Base-by-base conservation (phyloP, 2,797 vertebrate species). In the Aphelocoma californica region DNA sequence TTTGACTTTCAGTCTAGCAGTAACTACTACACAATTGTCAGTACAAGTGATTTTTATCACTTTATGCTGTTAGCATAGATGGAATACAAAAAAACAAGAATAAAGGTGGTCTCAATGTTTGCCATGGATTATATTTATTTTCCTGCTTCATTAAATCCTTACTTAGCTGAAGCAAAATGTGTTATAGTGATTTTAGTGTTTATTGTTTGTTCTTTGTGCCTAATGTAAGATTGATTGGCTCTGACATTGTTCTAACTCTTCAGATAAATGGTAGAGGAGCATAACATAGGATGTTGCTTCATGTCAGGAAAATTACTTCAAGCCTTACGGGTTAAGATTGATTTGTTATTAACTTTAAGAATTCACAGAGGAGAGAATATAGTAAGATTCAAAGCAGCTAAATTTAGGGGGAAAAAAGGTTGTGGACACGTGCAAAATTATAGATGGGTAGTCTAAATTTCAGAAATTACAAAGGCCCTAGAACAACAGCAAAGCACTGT, bases 391-490 rank as follows among this genome's bases (percentile, higher is more conserved):
- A 82, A 77, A 87, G 51, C 26, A 87, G 47, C 11, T 15, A 13
- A 44, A 7, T 69, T 45, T 4, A 17, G 4, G 2, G 19, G 3
- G 0, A 1, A 5, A 5, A 8, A 40, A 13, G 3, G 2, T 1
- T 5, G 11, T 8, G 7, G 28, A 36, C 40, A 31, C 21, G 16
- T 60, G 12, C 16, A 65, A 31, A 91, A 42, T 58, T 77, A 40
- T 17, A 28, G 66, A 18, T 16, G 14, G 18, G 5, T 32, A 58
- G 29, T 65, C 19, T 4, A 7, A 75, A 47, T 86, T 84, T 32
- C 40, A 72, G 66, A 58, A 70, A 20, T 44, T 32, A 23, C 2
- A 0, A 79, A 54, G 36, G n/a, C 31, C 56, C 5, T 62, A 36
- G 28, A 77, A 80, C 8, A 82, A 4, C 34, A 44, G 29, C 34